These are phyloP conservation scores for Agrilus planipennis DNA, from an alignment of 1,140 invertebrate genomes.

Conservation along the genomic window DNA sequence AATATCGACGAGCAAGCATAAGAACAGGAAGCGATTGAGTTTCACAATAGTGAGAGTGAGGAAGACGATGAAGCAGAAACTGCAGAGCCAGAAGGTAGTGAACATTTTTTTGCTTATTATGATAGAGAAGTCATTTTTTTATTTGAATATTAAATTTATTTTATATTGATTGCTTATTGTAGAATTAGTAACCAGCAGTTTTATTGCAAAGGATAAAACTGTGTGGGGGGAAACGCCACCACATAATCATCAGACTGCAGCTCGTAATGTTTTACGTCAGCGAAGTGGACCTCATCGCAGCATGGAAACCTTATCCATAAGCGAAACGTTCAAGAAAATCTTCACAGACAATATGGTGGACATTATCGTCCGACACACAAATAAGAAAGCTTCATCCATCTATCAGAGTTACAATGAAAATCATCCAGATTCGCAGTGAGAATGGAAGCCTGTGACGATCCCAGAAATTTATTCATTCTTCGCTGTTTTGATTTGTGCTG, in stretches of 20 bases:
- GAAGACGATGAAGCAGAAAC: conserved; percentile 9
- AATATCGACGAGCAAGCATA: background rate
- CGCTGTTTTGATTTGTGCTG: conserved; percentile 11
- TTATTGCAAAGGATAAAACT: conserved; percentile 14
- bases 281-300: conserved; percentile 14
- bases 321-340: conserved; percentile 10
- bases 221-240: conserved; percentile 13
- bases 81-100: conserved; percentile 3
- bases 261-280: conserved; percentile 15
- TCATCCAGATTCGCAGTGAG: background rate
- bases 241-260: conserved; percentile 10
- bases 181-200: too few species aligned
- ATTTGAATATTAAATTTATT: background rate
- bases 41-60: conserved; percentile 8
- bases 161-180: too few species aligned
- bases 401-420: conserved; percentile 13
- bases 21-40: conserved; percentile 10
- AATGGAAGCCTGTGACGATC: conserved; percentile 10
- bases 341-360: conserved; percentile 16
- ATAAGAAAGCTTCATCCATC: conserved; percentile 15
- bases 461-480: conserved; percentile 12
- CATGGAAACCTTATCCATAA: conserved; percentile 9
- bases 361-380: conserved; percentile 17
- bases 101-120: conserved; percentile 1
- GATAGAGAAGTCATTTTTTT: background rate